Conservation (phyloP, 2,797 vertebrate species). For the Micropoecilia bifurca region DNA sequence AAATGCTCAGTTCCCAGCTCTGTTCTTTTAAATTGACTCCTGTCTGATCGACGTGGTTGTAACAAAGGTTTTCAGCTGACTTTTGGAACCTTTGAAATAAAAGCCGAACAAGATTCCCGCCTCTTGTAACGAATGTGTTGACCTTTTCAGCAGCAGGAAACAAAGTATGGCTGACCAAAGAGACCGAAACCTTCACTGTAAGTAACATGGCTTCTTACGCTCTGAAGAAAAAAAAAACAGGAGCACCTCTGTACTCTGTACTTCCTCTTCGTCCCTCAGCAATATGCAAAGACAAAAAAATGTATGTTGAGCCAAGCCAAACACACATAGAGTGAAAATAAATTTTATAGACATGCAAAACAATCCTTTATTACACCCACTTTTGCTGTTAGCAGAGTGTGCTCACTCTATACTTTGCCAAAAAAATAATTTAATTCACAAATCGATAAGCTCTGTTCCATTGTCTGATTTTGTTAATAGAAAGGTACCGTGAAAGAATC, state of each 20-base stretch:
- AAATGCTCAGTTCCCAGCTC: not conserved
- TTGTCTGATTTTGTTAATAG: slow-evolving; percentile 28
- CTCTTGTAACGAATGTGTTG: not conserved
- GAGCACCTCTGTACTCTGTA: not conserved
- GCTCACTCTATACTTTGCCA: slow-evolving; percentile 20
- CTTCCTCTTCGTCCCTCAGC: slow-evolving; percentile 29
- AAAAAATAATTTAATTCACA: slow-evolving; percentile 17
- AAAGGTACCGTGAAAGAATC: slow-evolving; percentile 38
- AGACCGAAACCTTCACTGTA: not conserved
- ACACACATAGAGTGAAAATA: slow-evolving; percentile 28
- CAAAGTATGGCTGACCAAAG: not conserved
- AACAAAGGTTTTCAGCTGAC: not conserved
- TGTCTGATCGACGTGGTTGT: not conserved
- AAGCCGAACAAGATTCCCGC: not conserved
- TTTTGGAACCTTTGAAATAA: slow-evolving; percentile 1
- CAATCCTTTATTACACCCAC: slow-evolving; percentile 25
- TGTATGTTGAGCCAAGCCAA: slow-evolving; percentile 26
- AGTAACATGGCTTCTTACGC: slow-evolving; percentile 3
- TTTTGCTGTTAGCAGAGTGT: slow-evolving; percentile 19
- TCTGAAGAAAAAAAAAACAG: slow-evolving; percentile 7
- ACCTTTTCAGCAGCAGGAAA: slow-evolving; percentile 12
- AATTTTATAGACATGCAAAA: slow-evolving; percentile 47
- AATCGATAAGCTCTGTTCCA: slow-evolving; percentile 33
- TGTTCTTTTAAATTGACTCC: not conserved
- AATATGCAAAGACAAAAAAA: slow-evolving; percentile 44